A percentile compares a stretch with the other conserved stretches of the same genome.
Evolutionary conservation across 2,113 vertebrate genomes (phyloP).

Genomic region (Catharus minimus): DNA sequence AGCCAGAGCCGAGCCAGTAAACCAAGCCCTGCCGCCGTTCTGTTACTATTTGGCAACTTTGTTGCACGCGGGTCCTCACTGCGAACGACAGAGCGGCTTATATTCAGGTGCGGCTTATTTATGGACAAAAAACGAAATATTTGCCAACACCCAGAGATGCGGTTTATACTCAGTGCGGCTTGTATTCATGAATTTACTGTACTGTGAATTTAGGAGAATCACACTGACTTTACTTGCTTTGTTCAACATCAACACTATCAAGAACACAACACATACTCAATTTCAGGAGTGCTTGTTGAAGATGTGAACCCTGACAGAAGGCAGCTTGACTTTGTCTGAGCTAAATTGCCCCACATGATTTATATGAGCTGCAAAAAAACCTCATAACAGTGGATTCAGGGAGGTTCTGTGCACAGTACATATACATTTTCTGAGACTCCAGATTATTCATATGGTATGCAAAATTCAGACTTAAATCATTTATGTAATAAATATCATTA

Average conservation of each 20-base stretch:
- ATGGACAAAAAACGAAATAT: no score
- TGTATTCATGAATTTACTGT: no score
- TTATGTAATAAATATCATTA: neutral
- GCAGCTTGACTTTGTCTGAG: slow-evolving; percentile 48
- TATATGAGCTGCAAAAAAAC: neutral
- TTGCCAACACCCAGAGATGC: no score
- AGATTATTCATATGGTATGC: neutral
- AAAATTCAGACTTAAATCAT: neutral
- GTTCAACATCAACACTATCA: neutral
- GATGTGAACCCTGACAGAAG: slow-evolving; percentile 20
- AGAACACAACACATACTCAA: neutral
- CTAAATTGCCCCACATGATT: slow-evolving; percentile 8
- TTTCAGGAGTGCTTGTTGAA: slow-evolving; percentile 36
- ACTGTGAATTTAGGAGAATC: slow-evolving; percentile 58
- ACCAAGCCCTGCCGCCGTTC: no score
- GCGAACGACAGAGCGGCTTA: no score
- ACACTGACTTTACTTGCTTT: slow-evolving; percentile 54
- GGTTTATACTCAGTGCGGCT: no score
- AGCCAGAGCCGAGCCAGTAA: no score
- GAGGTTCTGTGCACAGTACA: neutral
- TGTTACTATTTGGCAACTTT: no score
- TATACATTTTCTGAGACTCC: neutral
- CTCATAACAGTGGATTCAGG: neutral
- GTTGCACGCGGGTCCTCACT: no score
- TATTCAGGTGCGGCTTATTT: no score